phyloP scores from a whole-genome alignment of 2,888 invertebrate species.

The Aphodius sticticus region DNA sequence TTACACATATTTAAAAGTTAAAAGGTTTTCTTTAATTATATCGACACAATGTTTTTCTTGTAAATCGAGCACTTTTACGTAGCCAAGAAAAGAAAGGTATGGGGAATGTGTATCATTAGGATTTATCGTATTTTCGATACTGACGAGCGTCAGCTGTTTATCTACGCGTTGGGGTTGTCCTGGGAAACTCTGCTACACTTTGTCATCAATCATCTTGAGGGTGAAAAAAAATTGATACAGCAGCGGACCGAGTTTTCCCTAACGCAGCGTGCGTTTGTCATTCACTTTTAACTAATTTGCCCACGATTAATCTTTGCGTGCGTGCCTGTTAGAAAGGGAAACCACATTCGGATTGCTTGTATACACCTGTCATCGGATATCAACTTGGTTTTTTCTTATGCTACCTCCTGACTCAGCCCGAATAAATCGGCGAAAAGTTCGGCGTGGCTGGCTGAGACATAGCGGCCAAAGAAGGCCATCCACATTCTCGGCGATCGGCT shows the following conservation, averaged over 20 bases:
- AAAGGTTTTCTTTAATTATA: no score
- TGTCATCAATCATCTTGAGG: not conserved
- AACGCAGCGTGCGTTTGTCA: not conserved
- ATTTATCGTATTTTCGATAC: not conserved
- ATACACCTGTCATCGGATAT: conserved; percentile 4
- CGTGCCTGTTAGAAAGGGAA: not conserved
- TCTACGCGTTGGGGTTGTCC: not conserved
- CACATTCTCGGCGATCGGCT: no score
- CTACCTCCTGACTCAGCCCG: no score
- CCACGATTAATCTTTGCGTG: not conserved
- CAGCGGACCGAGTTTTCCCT: not conserved
- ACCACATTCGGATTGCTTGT: not conserved
- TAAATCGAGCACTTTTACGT: no score
- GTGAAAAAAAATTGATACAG: not conserved
- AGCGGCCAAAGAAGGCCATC: no score
- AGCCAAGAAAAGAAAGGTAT: no score
- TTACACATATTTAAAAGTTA: not conserved
- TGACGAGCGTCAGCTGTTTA: not conserved
- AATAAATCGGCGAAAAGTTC: no score
- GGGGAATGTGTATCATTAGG: not conserved
- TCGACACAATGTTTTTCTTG: no score
- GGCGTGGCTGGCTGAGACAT: no score
- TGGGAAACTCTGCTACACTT: not conserved
- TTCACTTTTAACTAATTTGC: not conserved
- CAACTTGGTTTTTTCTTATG: not conserved